These are phyloP conservation scores for Scaptomyza cyrtandrae DNA, from an alignment of 2,888 invertebrate genomes.

Conservation along the genomic window DNA sequence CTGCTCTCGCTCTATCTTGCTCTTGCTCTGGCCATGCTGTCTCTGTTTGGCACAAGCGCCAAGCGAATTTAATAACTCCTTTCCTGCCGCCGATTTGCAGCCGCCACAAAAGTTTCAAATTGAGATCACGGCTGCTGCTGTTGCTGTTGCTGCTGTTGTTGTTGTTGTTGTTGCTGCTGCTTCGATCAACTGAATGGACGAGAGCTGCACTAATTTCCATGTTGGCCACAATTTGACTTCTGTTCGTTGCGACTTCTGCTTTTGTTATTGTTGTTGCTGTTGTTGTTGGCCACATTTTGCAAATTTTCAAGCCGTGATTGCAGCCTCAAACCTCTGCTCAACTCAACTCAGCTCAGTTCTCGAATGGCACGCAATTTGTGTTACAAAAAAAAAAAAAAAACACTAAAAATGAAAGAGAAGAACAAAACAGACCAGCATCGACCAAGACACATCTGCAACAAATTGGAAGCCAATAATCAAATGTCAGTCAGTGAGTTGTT, in stretches of 20 bases:
- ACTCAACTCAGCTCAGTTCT: slow-evolving; percentile 8
- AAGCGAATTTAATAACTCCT: slow-evolving; percentile 74
- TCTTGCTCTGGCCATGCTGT: slow-evolving; percentile 10
- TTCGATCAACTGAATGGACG: slow-evolving; percentile 59
- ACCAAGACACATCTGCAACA: slow-evolving; percentile 71
- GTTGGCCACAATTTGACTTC: slow-evolving; percentile 81
- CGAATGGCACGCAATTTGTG: slow-evolving; percentile 68
- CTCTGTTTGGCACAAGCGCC: slow-evolving; percentile 53
- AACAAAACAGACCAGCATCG: slow-evolving; percentile 20
- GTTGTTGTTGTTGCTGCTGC: slow-evolving; percentile 33
- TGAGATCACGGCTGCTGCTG: slow-evolving; percentile 52
- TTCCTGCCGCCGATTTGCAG: slow-evolving; percentile 73
- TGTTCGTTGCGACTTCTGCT: slow-evolving; percentile 54
- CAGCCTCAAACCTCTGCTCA: slow-evolving; percentile 29
- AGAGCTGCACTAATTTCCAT: slow-evolving; percentile 76
- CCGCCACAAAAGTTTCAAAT: slow-evolving; percentile 36
- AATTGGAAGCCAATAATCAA: slow-evolving; percentile 85
- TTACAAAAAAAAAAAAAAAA: slow-evolving; percentile 24
- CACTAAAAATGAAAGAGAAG: not conserved
- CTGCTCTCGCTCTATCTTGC: not conserved
- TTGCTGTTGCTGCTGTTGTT: slow-evolving; percentile 26
- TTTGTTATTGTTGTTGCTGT: slow-evolving; percentile 20
- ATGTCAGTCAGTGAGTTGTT: slow-evolving; percentile 80
- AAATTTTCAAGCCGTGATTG: slow-evolving; percentile 74
- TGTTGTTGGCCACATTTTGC: slow-evolving; percentile 55